Base-by-base conservation (phyloP, 2,888 invertebrate species). In the Amphiduros pacificus region DNA sequence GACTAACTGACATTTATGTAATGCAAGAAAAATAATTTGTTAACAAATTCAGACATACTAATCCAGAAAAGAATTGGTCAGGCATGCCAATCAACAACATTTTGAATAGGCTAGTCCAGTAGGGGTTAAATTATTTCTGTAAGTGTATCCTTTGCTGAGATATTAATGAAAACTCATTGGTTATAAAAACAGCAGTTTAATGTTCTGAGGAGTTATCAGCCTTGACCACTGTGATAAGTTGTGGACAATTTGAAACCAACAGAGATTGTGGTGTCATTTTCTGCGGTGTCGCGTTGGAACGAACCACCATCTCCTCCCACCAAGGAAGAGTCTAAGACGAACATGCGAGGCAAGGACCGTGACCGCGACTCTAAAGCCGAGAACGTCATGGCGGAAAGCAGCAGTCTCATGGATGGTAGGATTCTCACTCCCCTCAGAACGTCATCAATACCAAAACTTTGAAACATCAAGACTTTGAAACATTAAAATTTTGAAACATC, bases 221-320 rank as follows among this genome's bases (percentile, higher is more conserved):
- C 65, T 65, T 65, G 48, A 65, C 56, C 53, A n/a, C 9, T 28
- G 1, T 22, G 17, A 20, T 9, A 40, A 81, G 81, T 81, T 71
- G 80, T 81, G 51, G 82, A 82, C 71, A 81, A 73, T 62, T 69
- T 81, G 60, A 73, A 76, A 62, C 75, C 79, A 5, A 82, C 78
- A 31, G 80, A 82, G 62, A 75, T 82, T 24, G 77, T 82, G 20
- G 74, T 82, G 17, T 76, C 77, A 6, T 79, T 75, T 64, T 78
- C 80, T 0, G 74, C 77, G 2, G 63, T 82, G 63, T 77, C 77
- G 2, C 73, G 78, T 26, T 82, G 82, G 81, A 74, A 74, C 51
- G 81, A 82, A 26, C 72, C 75, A 5, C 73, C 76, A 24, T 71
- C 72, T 0, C 63, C 67, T 5, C 59, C 69, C 0, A 61, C 66